Evolutionary conservation across 2,113 vertebrate genomes (phyloP), one percentile per base, ranked within the genome.

Genomic region (Corythaeola cristata): DNA sequence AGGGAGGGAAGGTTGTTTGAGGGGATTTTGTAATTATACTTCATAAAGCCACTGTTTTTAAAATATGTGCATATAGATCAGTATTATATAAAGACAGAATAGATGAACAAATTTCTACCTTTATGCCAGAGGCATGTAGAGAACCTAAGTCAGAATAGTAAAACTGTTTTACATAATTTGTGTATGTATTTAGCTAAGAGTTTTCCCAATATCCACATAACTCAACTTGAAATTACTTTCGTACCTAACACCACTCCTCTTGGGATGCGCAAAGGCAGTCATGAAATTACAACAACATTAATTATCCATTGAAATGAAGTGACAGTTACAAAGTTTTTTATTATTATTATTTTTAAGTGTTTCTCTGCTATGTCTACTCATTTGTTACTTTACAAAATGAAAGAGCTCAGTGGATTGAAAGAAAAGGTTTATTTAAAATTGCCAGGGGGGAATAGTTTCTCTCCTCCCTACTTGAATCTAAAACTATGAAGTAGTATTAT

Each of bases 121-220:
- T 90, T 56, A 45, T 55, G 86, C 92, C 83, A 66, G 60, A 75
- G 93, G 85, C 90, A 58, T 4, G 3, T 3, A 6, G 35, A 78
- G 53, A 94, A 78, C 58, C 13, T 1, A 8, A 82, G 52, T 49
- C 66, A 64, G 74, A 89, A 85, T 1, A 75, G 58, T 78, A 72
- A 93, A 91, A 64, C 69, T 93, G 81, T 35, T 94, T 88, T 76
- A 63, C 71, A 93, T 89, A 66, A 96, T 89, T 94, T 91, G 53
- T 53, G 3, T 59, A 16, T 35, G 64, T 79, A 73, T 91, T 94
- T 45, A 96, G 85, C 55, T 41, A n/a, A 72, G 79, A 50, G 15
- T 88, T 87, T 27, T 50, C 66, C n/a, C 8, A 0, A 66, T 88
- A 75, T 62, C 75, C 58, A 80, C 44, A 24, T 11, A 94, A 60